Conservation (phyloP, 2,888 invertebrate species). For the Drosophila nr. perissopoda region DNA sequence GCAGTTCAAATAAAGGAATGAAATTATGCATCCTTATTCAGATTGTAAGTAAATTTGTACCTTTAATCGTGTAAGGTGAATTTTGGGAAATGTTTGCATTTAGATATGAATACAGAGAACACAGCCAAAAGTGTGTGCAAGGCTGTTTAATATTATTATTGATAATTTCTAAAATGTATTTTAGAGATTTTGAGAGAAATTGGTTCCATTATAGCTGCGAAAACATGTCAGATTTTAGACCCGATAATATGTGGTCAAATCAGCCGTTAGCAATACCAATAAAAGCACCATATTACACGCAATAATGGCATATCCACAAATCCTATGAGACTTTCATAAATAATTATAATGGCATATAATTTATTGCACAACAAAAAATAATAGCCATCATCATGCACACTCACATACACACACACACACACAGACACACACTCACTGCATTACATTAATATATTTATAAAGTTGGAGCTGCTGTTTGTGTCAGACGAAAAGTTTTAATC, state of each 20-base stretch:
- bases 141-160: neutral
- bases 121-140: neutral
- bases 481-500: slow-evolving; percentile 71
- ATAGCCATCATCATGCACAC: slow-evolving; percentile 63
- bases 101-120: neutral
- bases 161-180: neutral
- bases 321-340: slow-evolving; percentile 57
- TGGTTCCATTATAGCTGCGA: neutral
- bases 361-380: slow-evolving; percentile 62
- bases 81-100: neutral
- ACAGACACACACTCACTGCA: slow-evolving; percentile 30
- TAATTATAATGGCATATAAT: slow-evolving; percentile 72
- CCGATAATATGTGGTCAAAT: slow-evolving; percentile 9
- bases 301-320: slow-evolving; percentile 33
- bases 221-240: neutral
- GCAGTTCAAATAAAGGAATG: neutral
- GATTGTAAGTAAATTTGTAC: neutral
- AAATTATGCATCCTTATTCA: too few species aligned
- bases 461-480: slow-evolving; percentile 53
- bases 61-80: too few species aligned
- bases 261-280: slow-evolving; percentile 21
- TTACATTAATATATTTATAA: slow-evolving; percentile 60
- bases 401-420: slow-evolving; percentile 18
- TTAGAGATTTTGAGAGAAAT: neutral
- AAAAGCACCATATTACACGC: slow-evolving; percentile 31